Evolutionary conservation across 2,888 invertebrate genomes (phyloP).

Genomic region (Ferrisia virgata): DNA sequence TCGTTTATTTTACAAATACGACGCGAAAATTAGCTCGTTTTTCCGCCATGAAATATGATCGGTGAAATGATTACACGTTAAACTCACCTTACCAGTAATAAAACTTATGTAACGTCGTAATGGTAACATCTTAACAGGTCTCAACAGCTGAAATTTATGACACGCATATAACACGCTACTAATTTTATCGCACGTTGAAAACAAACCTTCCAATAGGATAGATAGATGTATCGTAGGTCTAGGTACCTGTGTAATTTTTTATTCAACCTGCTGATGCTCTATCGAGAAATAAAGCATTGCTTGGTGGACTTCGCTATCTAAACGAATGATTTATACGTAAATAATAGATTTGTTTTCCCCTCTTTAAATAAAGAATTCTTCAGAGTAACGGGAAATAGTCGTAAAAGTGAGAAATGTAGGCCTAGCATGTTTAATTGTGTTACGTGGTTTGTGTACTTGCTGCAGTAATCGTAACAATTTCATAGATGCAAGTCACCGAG

Average conservation of each 20-base stretch:
- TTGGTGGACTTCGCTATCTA: not conserved
- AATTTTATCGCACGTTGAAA: slow-evolving; percentile 6
- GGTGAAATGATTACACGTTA: not conserved
- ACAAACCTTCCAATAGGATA: slow-evolving; percentile 11
- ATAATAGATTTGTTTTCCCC: not conserved
- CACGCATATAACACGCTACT: not conserved
- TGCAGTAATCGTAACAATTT: not conserved
- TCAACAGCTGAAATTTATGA: slow-evolving; percentile 24
- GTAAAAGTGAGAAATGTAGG: not conserved
- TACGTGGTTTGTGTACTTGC: not conserved
- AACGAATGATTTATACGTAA: not conserved
- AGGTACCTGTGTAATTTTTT: not conserved
- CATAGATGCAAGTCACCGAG: too few species aligned
- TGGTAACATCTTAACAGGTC: slow-evolving; percentile 19
- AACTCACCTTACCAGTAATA: slow-evolving; percentile 3
- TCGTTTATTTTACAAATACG: not conserved
- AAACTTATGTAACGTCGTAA: slow-evolving; percentile 18
- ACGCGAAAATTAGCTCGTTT: not conserved
- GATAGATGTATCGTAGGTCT: not conserved
- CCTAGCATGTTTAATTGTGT: not conserved
- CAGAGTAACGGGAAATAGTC: not conserved
- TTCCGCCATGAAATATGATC: not conserved
- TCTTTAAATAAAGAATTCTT: not conserved
- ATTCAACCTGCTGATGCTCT: not conserved
- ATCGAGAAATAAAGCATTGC: not conserved